Percentiles rank a stretch among this genome's conserved stretches.
These are phyloP conservation scores for Contarinia nasturtii DNA, from an alignment of 1,140 invertebrate species.

Conservation along the genomic window DNA sequence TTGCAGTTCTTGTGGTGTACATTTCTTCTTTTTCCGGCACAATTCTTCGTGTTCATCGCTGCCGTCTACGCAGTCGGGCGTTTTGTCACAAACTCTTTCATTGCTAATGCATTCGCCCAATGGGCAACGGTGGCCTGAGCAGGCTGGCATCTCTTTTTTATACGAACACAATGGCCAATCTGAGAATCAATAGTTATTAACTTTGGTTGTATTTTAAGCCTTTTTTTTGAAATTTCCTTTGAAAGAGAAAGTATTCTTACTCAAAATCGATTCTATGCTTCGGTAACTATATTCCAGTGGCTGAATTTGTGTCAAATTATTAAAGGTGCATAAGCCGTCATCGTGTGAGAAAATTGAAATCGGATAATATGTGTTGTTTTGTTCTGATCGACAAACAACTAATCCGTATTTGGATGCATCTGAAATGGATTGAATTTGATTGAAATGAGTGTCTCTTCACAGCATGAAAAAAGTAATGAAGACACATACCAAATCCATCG, in stretches of 20 bases:
- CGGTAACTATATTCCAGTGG: too few species aligned
- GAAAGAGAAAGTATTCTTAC: too few species aligned
- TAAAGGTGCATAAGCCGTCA: too few species aligned
- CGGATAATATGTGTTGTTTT: background rate
- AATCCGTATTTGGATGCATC: background rate
- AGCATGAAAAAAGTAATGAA: background rate
- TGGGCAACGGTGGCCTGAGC: constrained; percentile 34
- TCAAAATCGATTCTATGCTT: too few species aligned
- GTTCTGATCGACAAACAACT: background rate
- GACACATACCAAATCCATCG: background rate
- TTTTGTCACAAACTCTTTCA: constrained; percentile 44
- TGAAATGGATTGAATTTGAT: background rate
- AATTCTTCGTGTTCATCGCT: constrained; percentile 34
- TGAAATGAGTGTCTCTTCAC: background rate
- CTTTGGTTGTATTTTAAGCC: too few species aligned
- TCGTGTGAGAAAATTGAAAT: too few species aligned
- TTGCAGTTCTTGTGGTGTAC: constrained; percentile 35
- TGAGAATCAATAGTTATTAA: too few species aligned
- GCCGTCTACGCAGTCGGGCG: constrained; percentile 45
- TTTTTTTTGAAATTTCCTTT: too few species aligned
- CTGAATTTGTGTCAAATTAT: too few species aligned
- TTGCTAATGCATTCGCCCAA: constrained; percentile 46
- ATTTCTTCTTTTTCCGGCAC: constrained; percentile 22
- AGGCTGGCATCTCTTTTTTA: constrained; percentile 16
- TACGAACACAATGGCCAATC: background rate